Percentiles rank a stretch among this genome's conserved stretches.
Conservation (phyloP, 2,888 invertebrate species). For the Caenorhabditis virilis region DNA sequence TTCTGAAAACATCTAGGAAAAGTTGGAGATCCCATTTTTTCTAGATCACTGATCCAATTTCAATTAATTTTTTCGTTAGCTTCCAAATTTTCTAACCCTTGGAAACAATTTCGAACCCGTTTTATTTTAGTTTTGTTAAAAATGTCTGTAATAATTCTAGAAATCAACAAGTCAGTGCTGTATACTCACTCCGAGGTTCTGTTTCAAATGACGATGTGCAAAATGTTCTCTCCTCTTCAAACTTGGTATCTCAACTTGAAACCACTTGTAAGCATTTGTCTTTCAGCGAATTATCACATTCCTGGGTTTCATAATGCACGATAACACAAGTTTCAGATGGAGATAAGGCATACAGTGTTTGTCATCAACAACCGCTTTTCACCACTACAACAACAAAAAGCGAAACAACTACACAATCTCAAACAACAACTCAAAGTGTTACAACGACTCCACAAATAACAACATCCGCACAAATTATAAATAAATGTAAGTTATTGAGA, state of each 20-base stretch:
- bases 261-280: conserved; percentile 20
- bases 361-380: conserved; percentile 18
- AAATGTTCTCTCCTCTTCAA: conserved; percentile 11
- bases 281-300: conserved; percentile 9
- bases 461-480: conserved; percentile 1
- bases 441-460: conserved; percentile 1
- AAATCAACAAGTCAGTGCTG: conserved; percentile 22
- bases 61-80: too few relatives aligned
- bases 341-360: conserved; percentile 29
- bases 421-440: neutral
- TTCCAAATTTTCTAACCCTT: too few relatives aligned
- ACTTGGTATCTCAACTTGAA: conserved; percentile 21
- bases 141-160: too few relatives aligned
- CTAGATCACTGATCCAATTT: too few relatives aligned
- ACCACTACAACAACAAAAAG: neutral
- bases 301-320: too few relatives aligned
- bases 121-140: too few relatives aligned
- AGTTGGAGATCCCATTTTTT: too few relatives aligned
- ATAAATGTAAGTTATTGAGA: neutral
- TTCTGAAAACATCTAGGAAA: too few relatives aligned
- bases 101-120: too few relatives aligned
- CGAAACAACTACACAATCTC: neutral
- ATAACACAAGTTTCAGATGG: conserved; percentile 34
- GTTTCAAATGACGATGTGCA: conserved; percentile 18
- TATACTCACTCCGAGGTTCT: conserved; percentile 25